Evolutionary conservation across 2,888 invertebrate genomes (phyloP).

Genomic region (Punctoribates punctum): DNA sequence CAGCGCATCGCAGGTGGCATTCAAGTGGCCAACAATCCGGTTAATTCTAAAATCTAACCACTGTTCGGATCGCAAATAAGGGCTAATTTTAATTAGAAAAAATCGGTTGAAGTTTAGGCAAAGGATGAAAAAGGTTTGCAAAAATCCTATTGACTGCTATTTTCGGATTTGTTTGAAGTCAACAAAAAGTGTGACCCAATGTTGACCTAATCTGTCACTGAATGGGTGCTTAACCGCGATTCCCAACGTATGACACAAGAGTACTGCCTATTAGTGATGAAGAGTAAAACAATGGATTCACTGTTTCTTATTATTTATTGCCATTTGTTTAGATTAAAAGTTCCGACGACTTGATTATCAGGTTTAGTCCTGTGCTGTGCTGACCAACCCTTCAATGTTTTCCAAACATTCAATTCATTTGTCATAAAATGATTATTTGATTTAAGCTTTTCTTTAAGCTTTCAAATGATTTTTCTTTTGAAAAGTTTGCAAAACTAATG

Average conservation of each 20-base stretch:
- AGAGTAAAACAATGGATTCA: not conserved
- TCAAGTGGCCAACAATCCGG: too few relatives aligned
- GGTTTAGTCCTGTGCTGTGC: not conserved
- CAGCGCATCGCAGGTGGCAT: too few relatives aligned
- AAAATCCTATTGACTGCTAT: not conserved
- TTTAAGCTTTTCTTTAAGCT: too few relatives aligned
- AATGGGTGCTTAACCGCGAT: not conserved
- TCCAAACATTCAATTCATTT: not conserved
- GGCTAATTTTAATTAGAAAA: too few relatives aligned
- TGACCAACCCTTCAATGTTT: not conserved
- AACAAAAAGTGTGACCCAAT: not conserved
- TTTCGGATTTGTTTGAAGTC: not conserved
- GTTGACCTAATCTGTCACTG: not conserved
- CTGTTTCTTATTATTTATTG: not conserved
- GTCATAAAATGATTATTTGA: not conserved
- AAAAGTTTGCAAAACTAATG: too few relatives aligned
- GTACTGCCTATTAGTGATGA: not conserved
- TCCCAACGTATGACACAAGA: not conserved
- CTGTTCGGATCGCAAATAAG: too few relatives aligned
- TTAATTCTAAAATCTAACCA: too few relatives aligned
- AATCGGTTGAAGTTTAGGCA: too few relatives aligned
- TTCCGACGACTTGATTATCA: slow-evolving; percentile 5
- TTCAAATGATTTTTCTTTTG: too few relatives aligned
- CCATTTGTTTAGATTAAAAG: not conserved
- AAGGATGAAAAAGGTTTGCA: not conserved